Percentiles rank a stretch among this genome's conserved stretches.
Evolutionary conservation across 2,888 invertebrate genomes (phyloP).

Genomic region (Pristionchus arcanus): DNA sequence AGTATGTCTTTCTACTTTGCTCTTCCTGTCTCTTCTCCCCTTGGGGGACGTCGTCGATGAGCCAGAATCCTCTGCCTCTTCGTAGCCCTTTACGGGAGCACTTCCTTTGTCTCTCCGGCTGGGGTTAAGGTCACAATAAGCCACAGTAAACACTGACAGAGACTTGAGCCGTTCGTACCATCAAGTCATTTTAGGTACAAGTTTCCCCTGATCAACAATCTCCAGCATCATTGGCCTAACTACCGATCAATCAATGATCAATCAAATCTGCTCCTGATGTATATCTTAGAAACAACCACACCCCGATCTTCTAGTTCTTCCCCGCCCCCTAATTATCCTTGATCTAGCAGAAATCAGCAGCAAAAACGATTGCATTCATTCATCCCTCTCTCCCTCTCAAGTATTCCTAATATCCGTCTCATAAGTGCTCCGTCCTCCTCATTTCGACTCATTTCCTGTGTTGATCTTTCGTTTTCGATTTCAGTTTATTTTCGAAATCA

Average conservation of each 20-base stretch:
- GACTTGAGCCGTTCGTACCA: no score
- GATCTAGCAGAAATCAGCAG: not conserved
- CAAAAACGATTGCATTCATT: not conserved
- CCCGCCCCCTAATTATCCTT: not conserved
- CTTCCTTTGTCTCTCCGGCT: not conserved
- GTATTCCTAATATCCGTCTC: constrained; percentile 39
- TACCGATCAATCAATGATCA: not conserved
- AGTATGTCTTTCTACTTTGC: constrained; percentile 33
- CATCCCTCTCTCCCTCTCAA: not conserved
- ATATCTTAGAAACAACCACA: not conserved
- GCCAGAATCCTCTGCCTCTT: not conserved
- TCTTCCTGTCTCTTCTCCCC: constrained; percentile 9
- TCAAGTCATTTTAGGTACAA: no score
- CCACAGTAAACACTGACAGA: no score
- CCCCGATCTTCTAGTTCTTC: not conserved
- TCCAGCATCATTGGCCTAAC: no score
- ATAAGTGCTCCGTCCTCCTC: constrained; percentile 8
- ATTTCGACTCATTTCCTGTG: not conserved
- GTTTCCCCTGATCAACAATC: no score
- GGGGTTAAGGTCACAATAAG: no score
- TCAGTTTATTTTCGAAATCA: not conserved
- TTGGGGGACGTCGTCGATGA: not conserved
- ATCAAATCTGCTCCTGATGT: not conserved
- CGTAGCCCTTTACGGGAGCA: not conserved
- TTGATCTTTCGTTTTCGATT: not conserved